Percentiles rank a stretch among this genome's conserved stretches.
Evolutionary conservation across 2,113 vertebrate genomes (phyloP).

Genomic region (Proterorhinus semilunaris): DNA sequence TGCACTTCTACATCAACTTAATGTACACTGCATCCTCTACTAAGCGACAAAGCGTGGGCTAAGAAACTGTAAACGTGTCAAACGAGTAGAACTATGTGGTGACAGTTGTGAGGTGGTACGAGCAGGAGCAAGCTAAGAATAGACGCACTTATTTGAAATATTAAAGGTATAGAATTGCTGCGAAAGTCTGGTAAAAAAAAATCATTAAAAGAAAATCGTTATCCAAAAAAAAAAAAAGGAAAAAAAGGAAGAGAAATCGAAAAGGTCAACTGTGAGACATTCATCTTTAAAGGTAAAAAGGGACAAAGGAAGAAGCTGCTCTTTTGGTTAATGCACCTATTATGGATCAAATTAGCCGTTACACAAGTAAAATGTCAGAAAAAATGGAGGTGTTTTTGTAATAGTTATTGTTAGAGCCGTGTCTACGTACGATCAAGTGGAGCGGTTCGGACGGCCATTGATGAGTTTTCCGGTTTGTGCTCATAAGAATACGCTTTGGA

Average conservation of each 20-base stretch:
- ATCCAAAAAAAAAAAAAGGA: conserved; percentile 1
- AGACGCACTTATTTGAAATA: conserved; percentile 73
- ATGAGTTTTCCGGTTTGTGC: neutral
- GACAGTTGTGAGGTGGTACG: conserved; percentile 60
- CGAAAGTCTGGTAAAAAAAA: conserved; percentile 63
- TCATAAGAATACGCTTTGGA: neutral
- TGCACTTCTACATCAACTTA: conserved; percentile 21
- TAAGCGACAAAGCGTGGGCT: conserved; percentile 25
- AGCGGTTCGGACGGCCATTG: neutral
- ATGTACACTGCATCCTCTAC: conserved; percentile 5
- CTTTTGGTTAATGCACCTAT: conserved; percentile 6
- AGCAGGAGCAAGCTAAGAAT: conserved; percentile 56
- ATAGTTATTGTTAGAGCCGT: neutral
- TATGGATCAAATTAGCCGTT: neutral
- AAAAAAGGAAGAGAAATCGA: neutral
- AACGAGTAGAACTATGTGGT: conserved; percentile 65
- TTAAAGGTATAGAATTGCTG: conserved; percentile 65
- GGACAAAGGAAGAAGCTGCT: neutral
- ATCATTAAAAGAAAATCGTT: conserved; percentile 50
- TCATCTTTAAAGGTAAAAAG: neutral
- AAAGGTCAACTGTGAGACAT: neutral
- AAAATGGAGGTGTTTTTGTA: neutral
- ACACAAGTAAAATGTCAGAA: conserved; percentile 11
- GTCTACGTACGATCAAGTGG: neutral
- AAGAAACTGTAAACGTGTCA: conserved; percentile 40